Conservation (phyloP, 2,797 vertebrate species). For the Danio tinwini region DNA sequence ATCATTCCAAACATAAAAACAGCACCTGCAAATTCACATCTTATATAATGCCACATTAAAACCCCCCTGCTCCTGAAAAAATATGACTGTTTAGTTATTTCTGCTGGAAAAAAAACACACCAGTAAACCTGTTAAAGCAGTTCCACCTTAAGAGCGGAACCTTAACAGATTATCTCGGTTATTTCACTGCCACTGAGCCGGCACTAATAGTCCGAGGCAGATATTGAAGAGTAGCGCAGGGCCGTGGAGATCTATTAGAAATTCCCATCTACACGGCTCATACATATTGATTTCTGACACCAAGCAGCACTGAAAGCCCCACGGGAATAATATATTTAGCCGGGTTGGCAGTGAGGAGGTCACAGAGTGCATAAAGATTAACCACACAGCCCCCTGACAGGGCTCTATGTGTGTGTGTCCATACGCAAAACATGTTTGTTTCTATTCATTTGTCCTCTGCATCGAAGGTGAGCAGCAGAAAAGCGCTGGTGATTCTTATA, state of each 20-base stretch:
- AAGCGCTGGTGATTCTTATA: neutral
- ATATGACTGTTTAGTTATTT: slow-evolving; percentile 12
- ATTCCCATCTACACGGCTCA: slow-evolving; percentile 99
- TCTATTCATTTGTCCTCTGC: slow-evolving; percentile 27
- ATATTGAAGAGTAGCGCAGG: slow-evolving; percentile 99
- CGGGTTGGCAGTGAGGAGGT: slow-evolving; percentile 98
- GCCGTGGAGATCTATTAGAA: slow-evolving; percentile 99
- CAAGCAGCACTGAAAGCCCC: slow-evolving; percentile 99
- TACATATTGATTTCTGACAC: slow-evolving; percentile 99
- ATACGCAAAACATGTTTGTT: slow-evolving; percentile 34
- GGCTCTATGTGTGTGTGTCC: slow-evolving; percentile 37
- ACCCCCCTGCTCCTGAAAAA: neutral
- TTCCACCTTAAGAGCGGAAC: slow-evolving; percentile 99
- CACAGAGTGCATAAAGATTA: slow-evolving; percentile 99
- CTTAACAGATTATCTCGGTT: slow-evolving; percentile 99
- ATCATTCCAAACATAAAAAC: slow-evolving; percentile 14
- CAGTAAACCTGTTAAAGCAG: slow-evolving; percentile 59
- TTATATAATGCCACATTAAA: neutral
- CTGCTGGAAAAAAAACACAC: slow-evolving; percentile 12
- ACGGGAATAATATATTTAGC: slow-evolving; percentile 99
- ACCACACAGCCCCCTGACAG: slow-evolving; percentile 92
- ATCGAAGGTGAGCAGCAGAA: slow-evolving; percentile 21
- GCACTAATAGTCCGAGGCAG: slow-evolving; percentile 99
- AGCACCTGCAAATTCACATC: neutral
- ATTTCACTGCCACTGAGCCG: slow-evolving; percentile 99